Conservation (phyloP, 2,113 vertebrate species). For the Himantopus leucocephalus region DNA sequence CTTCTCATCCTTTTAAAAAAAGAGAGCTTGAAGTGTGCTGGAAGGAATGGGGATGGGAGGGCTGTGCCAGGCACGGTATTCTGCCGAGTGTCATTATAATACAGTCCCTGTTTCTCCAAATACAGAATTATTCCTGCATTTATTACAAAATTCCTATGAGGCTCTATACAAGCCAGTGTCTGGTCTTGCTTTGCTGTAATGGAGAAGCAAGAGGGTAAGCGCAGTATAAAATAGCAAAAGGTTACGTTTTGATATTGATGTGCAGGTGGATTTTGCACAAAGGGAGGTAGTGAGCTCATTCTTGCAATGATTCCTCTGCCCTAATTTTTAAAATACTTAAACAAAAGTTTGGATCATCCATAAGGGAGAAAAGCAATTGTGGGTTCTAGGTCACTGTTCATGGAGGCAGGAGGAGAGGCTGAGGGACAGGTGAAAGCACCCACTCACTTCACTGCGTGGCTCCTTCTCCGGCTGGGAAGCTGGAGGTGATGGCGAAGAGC, state of each 20-base stretch:
- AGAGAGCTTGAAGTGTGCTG: conserved; percentile 54
- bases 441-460: rapidly evolving
- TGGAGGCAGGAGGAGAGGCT: background rate
- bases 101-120: background rate
- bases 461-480: background rate
- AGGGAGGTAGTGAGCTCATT: background rate
- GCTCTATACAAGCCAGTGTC: background rate
- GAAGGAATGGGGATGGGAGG: conserved; percentile 42
- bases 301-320: background rate
- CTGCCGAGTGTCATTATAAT: background rate
- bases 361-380: background rate
- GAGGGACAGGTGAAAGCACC: background rate
- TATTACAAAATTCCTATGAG: background rate
- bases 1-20: conserved; percentile 35
- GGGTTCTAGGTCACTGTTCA: background rate
- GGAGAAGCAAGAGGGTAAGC: background rate
- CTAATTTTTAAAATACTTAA: background rate
- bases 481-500: background rate
- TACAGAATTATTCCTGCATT: background rate
- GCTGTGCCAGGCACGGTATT: background rate
- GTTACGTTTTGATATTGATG: background rate
- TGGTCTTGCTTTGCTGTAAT: background rate
- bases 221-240: background rate
- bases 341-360: background rate
- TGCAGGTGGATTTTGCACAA: background rate